Conservation (phyloP, 2,888 invertebrate species). For the Slavum lentiscoides region DNA sequence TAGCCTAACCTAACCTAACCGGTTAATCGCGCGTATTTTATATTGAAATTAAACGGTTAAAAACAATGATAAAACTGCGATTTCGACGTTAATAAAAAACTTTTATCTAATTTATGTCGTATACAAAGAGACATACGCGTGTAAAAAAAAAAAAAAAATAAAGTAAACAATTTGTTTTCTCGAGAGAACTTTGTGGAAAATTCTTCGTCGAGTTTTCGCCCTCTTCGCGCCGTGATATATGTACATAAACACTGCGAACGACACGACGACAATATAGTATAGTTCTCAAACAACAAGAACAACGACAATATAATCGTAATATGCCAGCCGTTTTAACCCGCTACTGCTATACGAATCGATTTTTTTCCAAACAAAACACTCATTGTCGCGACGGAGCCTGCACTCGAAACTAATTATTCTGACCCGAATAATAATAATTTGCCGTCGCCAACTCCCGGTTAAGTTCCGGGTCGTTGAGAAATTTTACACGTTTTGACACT, state of each 20-base stretch:
- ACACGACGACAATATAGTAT: not conserved
- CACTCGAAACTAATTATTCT: conserved; percentile 36
- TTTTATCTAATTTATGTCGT: not conserved
- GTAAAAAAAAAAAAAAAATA: not conserved
- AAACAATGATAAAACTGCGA: not conserved
- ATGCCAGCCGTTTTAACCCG: conserved; percentile 14
- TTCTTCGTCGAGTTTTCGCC: not conserved
- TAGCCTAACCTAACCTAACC: too few species aligned
- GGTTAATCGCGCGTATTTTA: too few species aligned
- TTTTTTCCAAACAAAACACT: conserved; percentile 31
- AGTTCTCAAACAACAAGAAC: not conserved
- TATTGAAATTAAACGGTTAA: not conserved
- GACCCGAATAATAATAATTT: conserved; percentile 31
- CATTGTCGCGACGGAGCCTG: conserved; percentile 14
- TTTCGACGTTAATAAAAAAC: not conserved
- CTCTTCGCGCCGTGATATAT: not conserved
- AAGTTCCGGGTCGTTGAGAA: conserved; percentile 23
- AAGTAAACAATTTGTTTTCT: not conserved
- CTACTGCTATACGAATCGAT: conserved; percentile 1
- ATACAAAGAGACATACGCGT: not conserved
- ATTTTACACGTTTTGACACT: conserved; percentile 28
- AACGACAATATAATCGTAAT: not conserved
- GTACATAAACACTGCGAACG: not conserved
- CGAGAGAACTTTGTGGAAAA: not conserved
- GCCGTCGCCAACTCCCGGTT: not conserved